Evolutionary conservation across 2,888 invertebrate genomes (phyloP).

Genomic region (Cyclophora punctaria): DNA sequence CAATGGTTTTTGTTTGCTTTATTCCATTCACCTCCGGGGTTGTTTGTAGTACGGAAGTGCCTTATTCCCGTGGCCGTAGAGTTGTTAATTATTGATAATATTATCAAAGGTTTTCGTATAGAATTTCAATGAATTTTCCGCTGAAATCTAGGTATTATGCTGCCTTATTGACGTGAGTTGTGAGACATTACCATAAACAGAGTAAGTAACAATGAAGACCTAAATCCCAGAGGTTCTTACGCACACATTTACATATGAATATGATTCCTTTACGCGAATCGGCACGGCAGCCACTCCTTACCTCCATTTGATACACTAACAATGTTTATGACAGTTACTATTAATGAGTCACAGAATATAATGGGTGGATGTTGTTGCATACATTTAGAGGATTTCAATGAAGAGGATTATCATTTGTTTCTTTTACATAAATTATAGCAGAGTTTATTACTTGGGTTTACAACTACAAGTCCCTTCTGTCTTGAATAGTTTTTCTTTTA

Average conservation of each 20-base stretch:
- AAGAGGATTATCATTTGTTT: neutral
- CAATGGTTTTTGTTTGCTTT: slow-evolving; percentile 21
- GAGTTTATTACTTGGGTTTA: too few relatives aligned
- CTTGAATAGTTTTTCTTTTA: too few relatives aligned
- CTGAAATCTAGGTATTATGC: neutral
- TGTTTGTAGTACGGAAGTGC: slow-evolving; percentile 4
- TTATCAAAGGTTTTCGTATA: neutral
- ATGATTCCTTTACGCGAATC: slow-evolving; percentile 27
- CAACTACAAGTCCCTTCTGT: too few relatives aligned
- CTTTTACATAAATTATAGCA: too few relatives aligned
- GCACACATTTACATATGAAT: slow-evolving; percentile 41
- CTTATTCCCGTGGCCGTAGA: slow-evolving; percentile 4
- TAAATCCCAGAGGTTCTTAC: slow-evolving; percentile 8
- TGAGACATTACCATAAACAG: neutral
- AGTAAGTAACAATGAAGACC: neutral
- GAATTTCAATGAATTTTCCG: neutral
- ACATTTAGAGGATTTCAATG: neutral
- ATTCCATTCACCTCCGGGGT: slow-evolving; percentile 14
- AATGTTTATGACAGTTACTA: slow-evolving; percentile 4
- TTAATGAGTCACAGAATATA: slow-evolving; percentile 5
- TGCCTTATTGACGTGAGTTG: neutral
- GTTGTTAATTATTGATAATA: slow-evolving; percentile 1
- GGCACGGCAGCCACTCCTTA: slow-evolving; percentile 31
- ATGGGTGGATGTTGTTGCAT: neutral
- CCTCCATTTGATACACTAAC: slow-evolving; percentile 20